Percentiles rank a stretch among this genome's conserved stretches.
Conservation (phyloP, 1,140 invertebrate species). For the Drosophila virilis region DNA sequence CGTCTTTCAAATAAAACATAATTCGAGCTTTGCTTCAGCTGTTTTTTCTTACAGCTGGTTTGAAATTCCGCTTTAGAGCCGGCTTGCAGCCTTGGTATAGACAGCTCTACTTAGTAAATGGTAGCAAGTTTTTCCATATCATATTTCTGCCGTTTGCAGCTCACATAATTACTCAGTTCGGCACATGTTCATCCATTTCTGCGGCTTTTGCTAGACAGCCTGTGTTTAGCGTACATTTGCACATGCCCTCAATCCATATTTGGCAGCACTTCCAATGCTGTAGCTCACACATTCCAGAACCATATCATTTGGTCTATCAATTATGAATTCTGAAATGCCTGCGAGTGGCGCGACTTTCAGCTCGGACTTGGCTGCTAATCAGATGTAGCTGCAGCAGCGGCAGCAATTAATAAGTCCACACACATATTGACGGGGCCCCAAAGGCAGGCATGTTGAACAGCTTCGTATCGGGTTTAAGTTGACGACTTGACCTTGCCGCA, state of each 20-base stretch:
- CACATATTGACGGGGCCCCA: constrained; percentile 7
- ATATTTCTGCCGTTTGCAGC: background rate
- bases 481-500: constrained; percentile 53
- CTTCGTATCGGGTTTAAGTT: constrained; percentile 10
- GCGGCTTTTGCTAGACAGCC: background rate
- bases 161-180: background rate
- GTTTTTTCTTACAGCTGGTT: no score
- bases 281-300: constrained; percentile 56
- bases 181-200: background rate
- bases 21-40: no score
- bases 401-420: constrained; percentile 59
- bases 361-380: constrained; percentile 41
- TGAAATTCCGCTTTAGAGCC: no score
- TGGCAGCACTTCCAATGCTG: constrained; percentile 51
- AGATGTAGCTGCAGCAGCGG: constrained; percentile 43
- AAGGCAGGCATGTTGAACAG: background rate
- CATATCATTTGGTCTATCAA: constrained; percentile 70
- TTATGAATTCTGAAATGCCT: constrained; percentile 57
- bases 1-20: no score
- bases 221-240: constrained; percentile 16
- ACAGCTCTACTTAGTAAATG: constrained; percentile 1
- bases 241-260: constrained; percentile 28
- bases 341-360: constrained; percentile 9
- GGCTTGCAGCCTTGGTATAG: background rate
- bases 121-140: constrained; percentile 8